Percentiles rank a stretch among this genome's conserved stretches.
phyloP scores from a whole-genome alignment of 2,888 invertebrate genomes.

The Cephus rjabovi region DNA sequence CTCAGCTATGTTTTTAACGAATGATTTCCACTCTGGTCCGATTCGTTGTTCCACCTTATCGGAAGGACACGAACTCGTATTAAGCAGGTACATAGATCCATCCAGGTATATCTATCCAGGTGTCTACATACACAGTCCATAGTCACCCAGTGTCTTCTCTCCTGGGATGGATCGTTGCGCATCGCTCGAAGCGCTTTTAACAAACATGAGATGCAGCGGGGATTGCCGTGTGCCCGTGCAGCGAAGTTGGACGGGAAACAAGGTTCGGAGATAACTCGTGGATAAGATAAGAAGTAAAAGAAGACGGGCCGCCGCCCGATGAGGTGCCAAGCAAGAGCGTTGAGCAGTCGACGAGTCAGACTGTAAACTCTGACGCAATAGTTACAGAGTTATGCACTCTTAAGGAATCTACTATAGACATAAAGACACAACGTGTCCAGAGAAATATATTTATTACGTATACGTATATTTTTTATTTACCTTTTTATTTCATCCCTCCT shows the following conservation, averaged over 20 bases:
- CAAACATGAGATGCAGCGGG: constrained; percentile 40
- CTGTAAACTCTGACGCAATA: constrained; percentile 1
- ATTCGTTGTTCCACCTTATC: constrained; percentile 33
- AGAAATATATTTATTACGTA: background rate
- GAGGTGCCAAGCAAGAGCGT: background rate
- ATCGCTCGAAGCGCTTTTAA: constrained; percentile 28
- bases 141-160: background rate
- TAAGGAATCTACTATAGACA: background rate
- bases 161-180: constrained; percentile 2
- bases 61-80: constrained; percentile 31
- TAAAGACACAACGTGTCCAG: background rate
- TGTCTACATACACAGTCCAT: background rate
- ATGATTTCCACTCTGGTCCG: background rate
- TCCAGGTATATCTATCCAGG: background rate
- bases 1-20: background rate
- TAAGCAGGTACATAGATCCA: constrained; percentile 13
- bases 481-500: background rate
- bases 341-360: background rate
- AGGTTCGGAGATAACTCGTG: constrained; percentile 30
- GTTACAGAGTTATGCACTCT: background rate
- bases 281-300: constrained; percentile 14
- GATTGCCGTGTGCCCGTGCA: constrained; percentile 12
- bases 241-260: constrained; percentile 25
- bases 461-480: background rate
- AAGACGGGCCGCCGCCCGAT: background rate